A percentile compares a stretch with the other conserved stretches of the same genome.
phyloP scores from a whole-genome alignment of 2,113 vertebrate genomes.

The Tragelaphus scriptus region DNA sequence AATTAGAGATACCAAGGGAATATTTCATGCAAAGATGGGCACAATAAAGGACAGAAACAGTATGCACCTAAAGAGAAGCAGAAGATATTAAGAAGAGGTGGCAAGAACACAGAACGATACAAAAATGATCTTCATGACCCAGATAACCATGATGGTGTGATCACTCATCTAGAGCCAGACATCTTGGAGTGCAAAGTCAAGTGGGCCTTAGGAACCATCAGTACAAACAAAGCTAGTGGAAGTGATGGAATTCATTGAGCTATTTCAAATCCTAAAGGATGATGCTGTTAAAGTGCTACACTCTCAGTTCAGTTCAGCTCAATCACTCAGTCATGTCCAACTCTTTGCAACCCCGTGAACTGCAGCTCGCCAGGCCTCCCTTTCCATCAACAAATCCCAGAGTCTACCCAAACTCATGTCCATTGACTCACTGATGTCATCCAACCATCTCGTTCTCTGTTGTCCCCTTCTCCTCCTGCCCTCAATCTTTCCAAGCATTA shows the following conservation, averaged over 20 bases:
- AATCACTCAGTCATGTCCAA: neutral
- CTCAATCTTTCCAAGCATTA: neutral
- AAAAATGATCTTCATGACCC: neutral
- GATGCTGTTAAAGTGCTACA: neutral
- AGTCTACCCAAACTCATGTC: neutral
- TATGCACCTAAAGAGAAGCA: neutral
- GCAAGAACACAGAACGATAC: neutral
- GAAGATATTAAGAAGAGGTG: neutral
- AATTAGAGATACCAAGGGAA: neutral
- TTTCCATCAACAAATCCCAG: neutral
- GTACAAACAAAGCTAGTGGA: neutral
- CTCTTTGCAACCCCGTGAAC: accelerated
- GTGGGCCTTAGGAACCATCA: neutral
- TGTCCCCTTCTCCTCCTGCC: neutral
- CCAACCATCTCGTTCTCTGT: neutral
- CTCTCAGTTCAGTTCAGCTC: neutral
- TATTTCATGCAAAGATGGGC: neutral
- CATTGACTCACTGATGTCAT: neutral
- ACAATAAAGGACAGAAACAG: neutral
- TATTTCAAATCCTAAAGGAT: neutral
- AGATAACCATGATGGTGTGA: neutral
- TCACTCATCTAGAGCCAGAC: neutral
- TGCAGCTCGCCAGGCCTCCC: accelerated
- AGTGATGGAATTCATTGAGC: neutral
- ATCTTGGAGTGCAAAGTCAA: neutral